Conservation (phyloP, 2,888 invertebrate genomes). For the Dynastes maya region DNA sequence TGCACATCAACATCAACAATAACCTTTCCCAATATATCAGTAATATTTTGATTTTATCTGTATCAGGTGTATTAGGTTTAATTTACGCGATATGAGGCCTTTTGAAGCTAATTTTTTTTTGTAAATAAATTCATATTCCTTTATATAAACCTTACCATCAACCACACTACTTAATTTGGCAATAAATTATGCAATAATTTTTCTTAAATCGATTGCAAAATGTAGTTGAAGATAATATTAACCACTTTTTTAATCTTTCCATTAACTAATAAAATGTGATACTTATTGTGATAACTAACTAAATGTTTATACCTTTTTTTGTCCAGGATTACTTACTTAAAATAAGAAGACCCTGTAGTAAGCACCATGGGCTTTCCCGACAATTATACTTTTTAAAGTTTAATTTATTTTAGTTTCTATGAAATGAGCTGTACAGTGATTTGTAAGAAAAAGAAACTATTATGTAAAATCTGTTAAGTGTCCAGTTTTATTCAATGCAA, state of each 20-base stretch:
- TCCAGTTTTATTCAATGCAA: conserved; percentile 46
- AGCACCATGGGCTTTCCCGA: conserved; percentile 36
- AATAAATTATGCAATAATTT: conserved; percentile 1
- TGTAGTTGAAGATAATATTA: background rate
- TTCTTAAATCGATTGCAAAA: too few relatives aligned
- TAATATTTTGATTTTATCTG: too few relatives aligned
- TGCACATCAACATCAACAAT: too few relatives aligned
- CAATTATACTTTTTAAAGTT: conserved; percentile 29
- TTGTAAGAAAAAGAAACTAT: conserved; percentile 26
- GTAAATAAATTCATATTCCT: too few relatives aligned
- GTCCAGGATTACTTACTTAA: conserved; percentile 48
- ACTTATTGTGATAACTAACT: conserved; percentile 47
- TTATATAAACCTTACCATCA: background rate
- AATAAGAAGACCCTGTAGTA: conserved; percentile 41
- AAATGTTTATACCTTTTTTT: conserved; percentile 41
- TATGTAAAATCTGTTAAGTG: conserved; percentile 42
- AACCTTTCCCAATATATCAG: too few relatives aligned
- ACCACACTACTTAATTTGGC: conserved; percentile 4
- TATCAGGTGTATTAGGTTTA: too few relatives aligned
- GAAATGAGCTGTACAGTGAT: conserved; percentile 43
- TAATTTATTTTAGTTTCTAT: conserved; percentile 48
- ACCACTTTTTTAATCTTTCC: background rate
- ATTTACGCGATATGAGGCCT: too few relatives aligned
- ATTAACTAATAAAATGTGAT: conserved; percentile 37
- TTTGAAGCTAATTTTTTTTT: too few relatives aligned